A percentile compares a stretch with the other conserved stretches of the same genome.
Evolutionary conservation across 2,797 vertebrate genomes (phyloP).

Genomic region (Spheniscus humboldti): DNA sequence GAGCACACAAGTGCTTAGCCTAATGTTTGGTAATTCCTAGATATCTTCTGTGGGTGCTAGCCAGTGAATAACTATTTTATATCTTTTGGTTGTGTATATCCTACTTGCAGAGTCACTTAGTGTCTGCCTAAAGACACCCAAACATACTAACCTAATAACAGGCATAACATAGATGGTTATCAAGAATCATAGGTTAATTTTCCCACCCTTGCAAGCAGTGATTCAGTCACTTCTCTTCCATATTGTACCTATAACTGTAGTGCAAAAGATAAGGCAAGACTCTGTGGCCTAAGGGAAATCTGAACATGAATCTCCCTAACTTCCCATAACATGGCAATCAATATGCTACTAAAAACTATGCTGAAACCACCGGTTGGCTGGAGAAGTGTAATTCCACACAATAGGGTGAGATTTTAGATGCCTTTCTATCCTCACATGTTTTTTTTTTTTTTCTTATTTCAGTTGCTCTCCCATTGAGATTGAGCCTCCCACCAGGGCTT

Average conservation of each 20-base stretch:
- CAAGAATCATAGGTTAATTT: not conserved
- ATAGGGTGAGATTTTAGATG: not conserved
- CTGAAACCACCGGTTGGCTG: not conserved
- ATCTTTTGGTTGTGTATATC: not conserved
- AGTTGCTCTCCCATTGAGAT: not conserved
- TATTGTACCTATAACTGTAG: not conserved
- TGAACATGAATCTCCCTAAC: not conserved
- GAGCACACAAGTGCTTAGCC: not conserved
- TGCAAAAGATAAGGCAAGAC: not conserved
- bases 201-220: not conserved
- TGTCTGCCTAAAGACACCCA: not conserved
- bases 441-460: not conserved
- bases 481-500: not conserved
- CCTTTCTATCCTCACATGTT: not conserved
- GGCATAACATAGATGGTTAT: not conserved
- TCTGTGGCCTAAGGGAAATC: not conserved
- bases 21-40: not conserved
- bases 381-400: not conserved
- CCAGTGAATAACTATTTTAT: not conserved
- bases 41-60: not conserved
- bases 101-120: not conserved
- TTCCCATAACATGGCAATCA: not conserved
- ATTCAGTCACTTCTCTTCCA: not conserved
- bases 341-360: not conserved
- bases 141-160: not conserved